Evolutionary conservation across 2,113 vertebrate species (phyloP).

Genomic region (Miniopterus natalensis): DNA sequence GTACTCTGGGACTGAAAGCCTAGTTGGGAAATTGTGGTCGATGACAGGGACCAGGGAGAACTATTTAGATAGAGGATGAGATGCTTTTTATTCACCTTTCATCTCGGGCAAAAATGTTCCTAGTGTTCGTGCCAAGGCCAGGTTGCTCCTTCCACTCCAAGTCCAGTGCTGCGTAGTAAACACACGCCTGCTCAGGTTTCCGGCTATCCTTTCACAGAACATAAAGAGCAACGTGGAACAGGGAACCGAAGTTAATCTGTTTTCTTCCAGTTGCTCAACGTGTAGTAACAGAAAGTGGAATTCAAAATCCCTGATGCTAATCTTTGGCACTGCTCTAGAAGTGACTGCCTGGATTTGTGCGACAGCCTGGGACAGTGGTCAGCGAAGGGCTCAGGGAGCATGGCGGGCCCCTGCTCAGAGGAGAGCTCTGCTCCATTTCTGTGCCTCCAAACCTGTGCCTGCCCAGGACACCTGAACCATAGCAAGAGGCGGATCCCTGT

Average conservation of each 20-base stretch:
- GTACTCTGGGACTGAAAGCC: neutral
- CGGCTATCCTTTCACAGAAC: neutral
- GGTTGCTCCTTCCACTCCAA: neutral
- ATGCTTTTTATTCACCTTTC: neutral
- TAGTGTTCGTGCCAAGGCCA: neutral
- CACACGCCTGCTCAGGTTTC: neutral
- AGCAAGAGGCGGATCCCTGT: neutral
- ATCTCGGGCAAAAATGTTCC: neutral
- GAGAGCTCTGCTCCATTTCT: neutral
- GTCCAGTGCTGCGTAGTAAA: neutral
- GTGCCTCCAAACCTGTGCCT: neutral
- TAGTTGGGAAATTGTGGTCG: neutral
- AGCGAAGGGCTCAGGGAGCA: rapidly evolving
- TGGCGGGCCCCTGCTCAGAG: neutral
- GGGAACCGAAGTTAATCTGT: neutral
- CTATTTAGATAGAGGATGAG: neutral
- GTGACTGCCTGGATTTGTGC: too few species aligned
- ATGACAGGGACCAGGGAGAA: neutral
- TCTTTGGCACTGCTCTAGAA: neutral
- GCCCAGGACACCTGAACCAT: neutral
- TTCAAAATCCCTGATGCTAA: neutral
- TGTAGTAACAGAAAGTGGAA: neutral
- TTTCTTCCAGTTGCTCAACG: neutral
- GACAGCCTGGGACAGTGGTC: neutral
- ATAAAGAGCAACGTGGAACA: neutral